A percentile compares a stretch with the other conserved stretches of the same genome.
These are phyloP conservation scores for Plebejus argus DNA, from an alignment of 2,888 invertebrate genomes.

Conservation along the genomic window DNA sequence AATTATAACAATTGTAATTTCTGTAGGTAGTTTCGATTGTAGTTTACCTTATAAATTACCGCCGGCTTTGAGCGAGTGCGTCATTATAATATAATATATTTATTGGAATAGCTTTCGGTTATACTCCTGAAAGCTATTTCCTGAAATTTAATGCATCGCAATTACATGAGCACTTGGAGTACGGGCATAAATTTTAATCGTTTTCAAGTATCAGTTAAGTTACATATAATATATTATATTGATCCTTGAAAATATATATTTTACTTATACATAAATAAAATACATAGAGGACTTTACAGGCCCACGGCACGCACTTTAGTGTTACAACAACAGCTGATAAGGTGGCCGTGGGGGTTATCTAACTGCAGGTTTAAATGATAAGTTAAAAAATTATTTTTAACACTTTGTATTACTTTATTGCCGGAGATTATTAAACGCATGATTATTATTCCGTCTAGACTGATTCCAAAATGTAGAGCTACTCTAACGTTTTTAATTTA, in stretches of 20 bases:
- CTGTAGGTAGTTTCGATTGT: conserved; percentile 32
- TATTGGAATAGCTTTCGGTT: conserved; percentile 14
- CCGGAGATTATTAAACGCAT: not conserved
- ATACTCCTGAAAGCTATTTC: conserved; percentile 9
- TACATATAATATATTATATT: not conserved
- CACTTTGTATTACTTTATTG: conserved; percentile 1
- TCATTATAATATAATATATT: conserved; percentile 18
- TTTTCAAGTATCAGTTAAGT: not conserved
- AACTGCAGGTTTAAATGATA: conserved; percentile 50
- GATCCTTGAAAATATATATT: too few species aligned
- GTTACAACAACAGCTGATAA: conserved; percentile 68
- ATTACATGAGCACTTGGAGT: not conserved
- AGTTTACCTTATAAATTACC: conserved; percentile 31
- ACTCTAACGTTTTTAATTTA: too few species aligned
- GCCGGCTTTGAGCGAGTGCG: conserved; percentile 17
- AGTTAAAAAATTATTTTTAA: conserved; percentile 37
- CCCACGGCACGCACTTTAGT: conserved; percentile 44
- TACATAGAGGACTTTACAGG: conserved; percentile 41
- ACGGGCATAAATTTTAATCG: not conserved
- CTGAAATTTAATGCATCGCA: not conserved
- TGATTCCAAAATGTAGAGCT: too few species aligned
- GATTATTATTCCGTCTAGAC: too few species aligned
- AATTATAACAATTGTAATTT: conserved; percentile 42
- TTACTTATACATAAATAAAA: not conserved
- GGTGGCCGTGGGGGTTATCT: conserved; percentile 72